Conservation (phyloP, 2,797 vertebrate species). For the Lacerta agilis region DNA sequence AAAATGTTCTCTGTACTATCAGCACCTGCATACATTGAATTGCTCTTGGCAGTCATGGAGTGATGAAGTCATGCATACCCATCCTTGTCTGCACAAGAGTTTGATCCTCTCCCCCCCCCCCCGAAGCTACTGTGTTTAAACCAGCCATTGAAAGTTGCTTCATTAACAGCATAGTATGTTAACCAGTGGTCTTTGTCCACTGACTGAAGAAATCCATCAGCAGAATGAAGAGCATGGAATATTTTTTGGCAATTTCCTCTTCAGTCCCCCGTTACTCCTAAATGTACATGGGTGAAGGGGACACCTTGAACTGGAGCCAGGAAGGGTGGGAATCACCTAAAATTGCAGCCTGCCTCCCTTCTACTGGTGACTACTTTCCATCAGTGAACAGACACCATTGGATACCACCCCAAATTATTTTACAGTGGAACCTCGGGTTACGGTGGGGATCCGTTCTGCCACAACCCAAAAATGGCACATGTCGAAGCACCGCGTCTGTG, state of each 20-base stretch:
- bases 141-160: neutral
- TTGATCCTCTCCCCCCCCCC: too few species aligned
- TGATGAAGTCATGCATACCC: neutral
- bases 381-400: neutral
- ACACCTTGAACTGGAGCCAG: neutral
- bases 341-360: neutral
- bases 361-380: too few species aligned
- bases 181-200: neutral
- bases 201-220: neutral
- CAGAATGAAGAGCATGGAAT: neutral
- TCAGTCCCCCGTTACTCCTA: neutral
- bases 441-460: too few species aligned
- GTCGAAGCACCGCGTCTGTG: too few species aligned
- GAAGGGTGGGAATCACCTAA: neutral
- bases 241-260: neutral
- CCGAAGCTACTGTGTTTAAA: neutral
- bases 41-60: neutral
- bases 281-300: neutral
- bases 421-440: neutral
- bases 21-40: neutral
- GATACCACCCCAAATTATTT: neutral
- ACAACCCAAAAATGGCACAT: too few species aligned
- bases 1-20: neutral
- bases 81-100: too few species aligned
- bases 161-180: neutral